phyloP scores from a whole-genome alignment of 2,113 vertebrate genomes.

The Dendrocopos noguchii region DNA sequence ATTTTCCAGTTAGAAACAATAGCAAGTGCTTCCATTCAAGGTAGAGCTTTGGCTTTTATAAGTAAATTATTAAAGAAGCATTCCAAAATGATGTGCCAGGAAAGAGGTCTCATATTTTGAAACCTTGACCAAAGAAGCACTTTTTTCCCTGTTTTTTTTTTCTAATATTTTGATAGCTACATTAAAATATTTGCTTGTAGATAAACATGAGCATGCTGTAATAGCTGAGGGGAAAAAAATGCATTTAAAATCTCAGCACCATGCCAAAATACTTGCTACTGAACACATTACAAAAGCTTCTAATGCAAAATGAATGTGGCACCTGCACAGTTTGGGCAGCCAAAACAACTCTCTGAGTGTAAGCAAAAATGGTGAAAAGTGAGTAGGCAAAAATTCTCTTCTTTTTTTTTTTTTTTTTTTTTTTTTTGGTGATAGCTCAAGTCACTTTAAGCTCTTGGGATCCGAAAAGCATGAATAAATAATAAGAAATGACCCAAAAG shows the following conservation, averaged over 20 bases:
- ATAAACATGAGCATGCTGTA: not conserved
- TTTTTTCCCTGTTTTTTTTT: not conserved
- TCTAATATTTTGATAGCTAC: not conserved
- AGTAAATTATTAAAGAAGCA: conserved; percentile 7
- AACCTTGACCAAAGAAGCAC: not conserved
- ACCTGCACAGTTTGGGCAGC: not conserved
- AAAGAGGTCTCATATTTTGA: not conserved
- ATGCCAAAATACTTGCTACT: not conserved
- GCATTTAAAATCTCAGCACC: conserved; percentile 8
- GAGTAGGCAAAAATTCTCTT: not conserved
- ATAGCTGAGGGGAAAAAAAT: not conserved
- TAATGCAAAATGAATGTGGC: conserved; percentile 45
- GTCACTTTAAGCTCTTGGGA: not conserved
- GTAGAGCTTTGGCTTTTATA: not conserved
- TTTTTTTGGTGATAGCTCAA: not conserved
- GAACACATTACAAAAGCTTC: not conserved
- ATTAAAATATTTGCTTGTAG: not conserved
- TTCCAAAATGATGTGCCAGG: not conserved
- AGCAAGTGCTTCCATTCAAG: not conserved
- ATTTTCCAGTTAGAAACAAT: conserved; percentile 5
- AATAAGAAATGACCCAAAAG: not conserved
- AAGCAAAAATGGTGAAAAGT: conserved; percentile 16
- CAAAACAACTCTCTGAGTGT: not conserved
- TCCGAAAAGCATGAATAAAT: conserved; percentile 22
- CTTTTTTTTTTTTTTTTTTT: not conserved